phyloP scores from a whole-genome alignment of 2,113 vertebrate species.

The Actenoides lindsayi region DNA sequence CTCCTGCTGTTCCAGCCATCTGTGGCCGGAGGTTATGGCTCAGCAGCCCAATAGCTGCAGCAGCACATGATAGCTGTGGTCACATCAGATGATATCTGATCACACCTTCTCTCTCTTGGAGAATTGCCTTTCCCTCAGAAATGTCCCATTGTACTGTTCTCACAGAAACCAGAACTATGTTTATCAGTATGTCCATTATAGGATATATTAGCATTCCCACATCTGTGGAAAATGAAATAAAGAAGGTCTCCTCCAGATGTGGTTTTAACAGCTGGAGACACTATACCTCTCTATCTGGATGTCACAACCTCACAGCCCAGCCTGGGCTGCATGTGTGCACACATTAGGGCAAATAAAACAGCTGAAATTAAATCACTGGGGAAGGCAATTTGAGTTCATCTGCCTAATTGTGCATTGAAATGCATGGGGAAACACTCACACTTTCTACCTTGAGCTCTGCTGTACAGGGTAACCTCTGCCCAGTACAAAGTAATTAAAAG shows the following conservation, averaged over 20 bases:
- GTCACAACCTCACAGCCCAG: background rate
- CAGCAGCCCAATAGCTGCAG: background rate
- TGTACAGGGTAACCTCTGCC: background rate
- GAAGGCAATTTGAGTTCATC: background rate
- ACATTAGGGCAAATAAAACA: background rate
- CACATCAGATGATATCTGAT: background rate
- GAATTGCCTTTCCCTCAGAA: background rate
- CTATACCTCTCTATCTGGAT: background rate
- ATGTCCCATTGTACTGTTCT: background rate
- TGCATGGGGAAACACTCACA: background rate
- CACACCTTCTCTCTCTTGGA: background rate
- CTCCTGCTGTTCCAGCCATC: background rate
- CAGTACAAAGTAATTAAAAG: background rate
- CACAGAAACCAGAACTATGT: rapidly evolving
- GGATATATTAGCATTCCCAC: background rate
- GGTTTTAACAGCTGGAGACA: background rate
- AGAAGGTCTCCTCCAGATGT: background rate
- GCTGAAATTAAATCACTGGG: background rate
- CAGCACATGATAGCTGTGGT: background rate
- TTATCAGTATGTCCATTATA: background rate
- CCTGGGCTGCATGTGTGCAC: background rate
- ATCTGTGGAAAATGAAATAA: background rate
- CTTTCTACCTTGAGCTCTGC: background rate
- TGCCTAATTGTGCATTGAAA: background rate
- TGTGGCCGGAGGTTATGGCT: background rate